phyloP scores from a whole-genome alignment of 2,797 vertebrate genomes.

The Morus bassanus region DNA sequence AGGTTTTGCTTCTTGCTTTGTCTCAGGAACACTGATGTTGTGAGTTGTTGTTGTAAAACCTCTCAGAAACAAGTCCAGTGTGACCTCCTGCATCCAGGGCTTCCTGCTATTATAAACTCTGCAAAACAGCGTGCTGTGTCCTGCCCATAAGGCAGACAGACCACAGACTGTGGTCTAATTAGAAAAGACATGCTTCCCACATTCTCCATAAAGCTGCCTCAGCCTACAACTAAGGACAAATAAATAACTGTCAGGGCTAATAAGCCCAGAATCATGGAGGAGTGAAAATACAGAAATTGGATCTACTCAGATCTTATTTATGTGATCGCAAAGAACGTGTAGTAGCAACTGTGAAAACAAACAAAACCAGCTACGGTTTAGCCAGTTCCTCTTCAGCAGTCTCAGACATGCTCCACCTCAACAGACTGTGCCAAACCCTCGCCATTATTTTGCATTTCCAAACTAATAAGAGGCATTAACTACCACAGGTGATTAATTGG shows the following conservation, averaged over 20 bases:
- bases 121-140: constrained; percentile 25
- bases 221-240: constrained; percentile 40
- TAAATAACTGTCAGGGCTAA: constrained; percentile 33
- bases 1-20: not conserved
- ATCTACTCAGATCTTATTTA: constrained; percentile 13
- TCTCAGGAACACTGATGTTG: not conserved
- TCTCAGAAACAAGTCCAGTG: not conserved
- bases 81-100: constrained; percentile 32
- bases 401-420: not conserved
- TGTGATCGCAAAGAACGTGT: not conserved
- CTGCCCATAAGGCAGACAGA: constrained; percentile 66
- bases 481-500: not conserved
- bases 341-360: constrained; percentile 11
- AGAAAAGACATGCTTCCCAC: constrained; percentile 59
- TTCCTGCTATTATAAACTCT: constrained; percentile 4
- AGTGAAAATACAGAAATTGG: not conserved
- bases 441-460: not conserved
- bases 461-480: not conserved
- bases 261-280: not conserved
- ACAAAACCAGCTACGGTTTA: not conserved
- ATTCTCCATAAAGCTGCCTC: constrained; percentile 26
- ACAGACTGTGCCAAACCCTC: not conserved
- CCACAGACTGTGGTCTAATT: constrained; percentile 62
- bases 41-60: not conserved
- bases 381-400: not conserved